Conservation (phyloP, 1,140 invertebrate species). For the Drosophila willistoni region DNA sequence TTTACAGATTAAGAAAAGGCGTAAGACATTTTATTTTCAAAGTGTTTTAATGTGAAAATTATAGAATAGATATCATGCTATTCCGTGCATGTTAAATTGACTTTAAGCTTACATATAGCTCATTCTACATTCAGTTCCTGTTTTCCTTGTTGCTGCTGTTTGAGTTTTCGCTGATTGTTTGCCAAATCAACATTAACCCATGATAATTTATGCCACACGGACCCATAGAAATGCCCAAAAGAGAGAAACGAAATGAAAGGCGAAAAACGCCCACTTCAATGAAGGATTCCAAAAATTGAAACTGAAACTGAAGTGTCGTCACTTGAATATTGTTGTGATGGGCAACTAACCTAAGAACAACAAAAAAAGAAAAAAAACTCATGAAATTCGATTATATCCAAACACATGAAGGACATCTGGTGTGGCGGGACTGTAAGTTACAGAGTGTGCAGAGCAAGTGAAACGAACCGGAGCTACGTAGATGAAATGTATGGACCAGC, state of each 20-base stretch:
- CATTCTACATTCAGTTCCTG: no score
- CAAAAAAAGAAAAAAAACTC: constrained; percentile 50
- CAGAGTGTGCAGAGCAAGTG: constrained; percentile 19
- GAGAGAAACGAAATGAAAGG: no score
- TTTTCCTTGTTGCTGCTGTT: constrained; percentile 21
- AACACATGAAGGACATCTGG: constrained; percentile 38
- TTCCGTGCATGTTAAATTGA: no score
- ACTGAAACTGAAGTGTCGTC: constrained; percentile 36
- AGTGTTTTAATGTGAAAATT: no score
- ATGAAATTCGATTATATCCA: constrained; percentile 66
- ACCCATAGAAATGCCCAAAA: neutral
- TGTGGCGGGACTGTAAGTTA: neutral
- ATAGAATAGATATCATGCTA: no score
- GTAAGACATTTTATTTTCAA: no score
- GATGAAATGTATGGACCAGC: constrained; percentile 23
- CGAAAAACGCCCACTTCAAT: neutral
- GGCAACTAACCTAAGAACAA: constrained; percentile 21
- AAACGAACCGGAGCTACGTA: constrained; percentile 15
- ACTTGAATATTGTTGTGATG: constrained; percentile 44
- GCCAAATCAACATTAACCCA: constrained; percentile 17
- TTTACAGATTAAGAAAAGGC: no score
- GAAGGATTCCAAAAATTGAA: constrained; percentile 12
- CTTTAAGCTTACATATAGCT: no score
- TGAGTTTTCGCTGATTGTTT: constrained; percentile 49
- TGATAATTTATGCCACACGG: constrained; percentile 59